Evolutionary conservation across 2,888 invertebrate genomes (phyloP).

Genomic region (Oscheius sp.): DNA sequence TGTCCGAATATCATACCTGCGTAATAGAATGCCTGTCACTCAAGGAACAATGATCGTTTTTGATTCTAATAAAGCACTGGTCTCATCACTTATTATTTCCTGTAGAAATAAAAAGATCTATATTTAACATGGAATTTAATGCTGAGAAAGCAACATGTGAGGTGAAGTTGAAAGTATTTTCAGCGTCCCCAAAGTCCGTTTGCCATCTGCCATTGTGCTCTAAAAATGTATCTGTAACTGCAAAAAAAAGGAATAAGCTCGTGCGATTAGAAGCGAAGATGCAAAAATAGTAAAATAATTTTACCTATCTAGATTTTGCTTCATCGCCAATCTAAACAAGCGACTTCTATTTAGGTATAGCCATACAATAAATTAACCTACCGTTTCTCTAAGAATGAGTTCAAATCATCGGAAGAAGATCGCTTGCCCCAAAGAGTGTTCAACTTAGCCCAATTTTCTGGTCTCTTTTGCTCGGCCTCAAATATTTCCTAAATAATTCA

Average conservation of each 20-base stretch:
- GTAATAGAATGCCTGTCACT: too few relatives aligned
- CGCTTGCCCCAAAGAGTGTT: slow-evolving; percentile 56
- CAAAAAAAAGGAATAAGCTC: background rate
- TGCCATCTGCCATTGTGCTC: slow-evolving; percentile 51
- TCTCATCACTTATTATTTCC: too few relatives aligned
- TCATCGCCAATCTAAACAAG: slow-evolving; percentile 4
- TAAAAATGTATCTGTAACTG: slow-evolving; percentile 19
- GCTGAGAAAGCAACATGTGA: background rate
- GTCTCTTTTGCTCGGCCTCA: slow-evolving; percentile 38
- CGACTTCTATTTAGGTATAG: background rate
- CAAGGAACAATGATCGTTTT: too few relatives aligned
- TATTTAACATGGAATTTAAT: background rate
- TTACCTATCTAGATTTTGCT: slow-evolving; percentile 14
- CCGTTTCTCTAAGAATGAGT: slow-evolving; percentile 1
- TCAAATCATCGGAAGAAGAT: background rate
- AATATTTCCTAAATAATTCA: slow-evolving; percentile 21
- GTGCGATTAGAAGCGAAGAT: slow-evolving; percentile 9
- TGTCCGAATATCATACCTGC: too few relatives aligned
- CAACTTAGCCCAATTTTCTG: slow-evolving; percentile 53
- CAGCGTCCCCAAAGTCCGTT: slow-evolving; percentile 48
- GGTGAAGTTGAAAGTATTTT: background rate
- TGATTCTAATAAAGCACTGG: too few relatives aligned
- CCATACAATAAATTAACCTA: background rate
- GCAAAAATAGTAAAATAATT: background rate
- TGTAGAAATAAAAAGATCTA: too few relatives aligned